A percentile compares a stretch with the other conserved stretches of the same genome.
Conservation (phyloP, 30 jellyfish, hydroid and myxozoan genomes). For the Rhopilema esculentum region DNA sequence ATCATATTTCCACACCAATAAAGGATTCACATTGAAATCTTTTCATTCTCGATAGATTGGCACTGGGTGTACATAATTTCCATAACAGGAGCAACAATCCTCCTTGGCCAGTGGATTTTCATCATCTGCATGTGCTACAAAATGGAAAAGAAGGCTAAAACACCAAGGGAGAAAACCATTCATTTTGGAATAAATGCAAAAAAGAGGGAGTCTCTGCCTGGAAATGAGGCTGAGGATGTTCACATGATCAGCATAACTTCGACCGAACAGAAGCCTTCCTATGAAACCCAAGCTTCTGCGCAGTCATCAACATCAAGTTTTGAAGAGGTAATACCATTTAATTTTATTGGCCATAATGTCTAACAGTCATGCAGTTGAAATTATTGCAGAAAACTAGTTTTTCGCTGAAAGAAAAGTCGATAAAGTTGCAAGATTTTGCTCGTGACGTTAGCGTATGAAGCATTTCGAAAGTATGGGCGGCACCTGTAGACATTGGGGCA, state of each 20-base stretch:
- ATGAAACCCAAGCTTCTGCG: slow-evolving; percentile 20
- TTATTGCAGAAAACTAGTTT: no score
- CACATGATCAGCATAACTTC: slow-evolving; percentile 49
- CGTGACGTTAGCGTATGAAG: no score
- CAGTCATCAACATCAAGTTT: slow-evolving; percentile 25
- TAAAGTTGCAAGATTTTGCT: no score
- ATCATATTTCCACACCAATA: no score
- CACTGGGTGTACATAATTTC: slow-evolving; percentile 58
- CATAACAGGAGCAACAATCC: slow-evolving; percentile 8
- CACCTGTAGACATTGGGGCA: no score
- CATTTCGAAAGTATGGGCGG: no score
- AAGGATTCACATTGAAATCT: no score
- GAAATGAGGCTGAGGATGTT: slow-evolving; percentile 36
- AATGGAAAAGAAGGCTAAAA: not conserved
- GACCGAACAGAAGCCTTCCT: slow-evolving; percentile 11
- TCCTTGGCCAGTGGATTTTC: slow-evolving; percentile 38
- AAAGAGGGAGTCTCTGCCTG: slow-evolving; percentile 13
- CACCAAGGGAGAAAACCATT: not conserved
- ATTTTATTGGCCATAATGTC: not conserved
- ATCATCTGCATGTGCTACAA: slow-evolving; percentile 31
- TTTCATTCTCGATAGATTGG: no score
- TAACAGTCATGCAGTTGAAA: no score
- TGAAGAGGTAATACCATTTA: slow-evolving; percentile 32
- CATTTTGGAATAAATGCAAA: slow-evolving; percentile 22
- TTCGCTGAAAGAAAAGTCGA: no score